Conservation (phyloP, 35 echinoderm and acorn worm genomes). For the Anneissia japonica region DNA sequence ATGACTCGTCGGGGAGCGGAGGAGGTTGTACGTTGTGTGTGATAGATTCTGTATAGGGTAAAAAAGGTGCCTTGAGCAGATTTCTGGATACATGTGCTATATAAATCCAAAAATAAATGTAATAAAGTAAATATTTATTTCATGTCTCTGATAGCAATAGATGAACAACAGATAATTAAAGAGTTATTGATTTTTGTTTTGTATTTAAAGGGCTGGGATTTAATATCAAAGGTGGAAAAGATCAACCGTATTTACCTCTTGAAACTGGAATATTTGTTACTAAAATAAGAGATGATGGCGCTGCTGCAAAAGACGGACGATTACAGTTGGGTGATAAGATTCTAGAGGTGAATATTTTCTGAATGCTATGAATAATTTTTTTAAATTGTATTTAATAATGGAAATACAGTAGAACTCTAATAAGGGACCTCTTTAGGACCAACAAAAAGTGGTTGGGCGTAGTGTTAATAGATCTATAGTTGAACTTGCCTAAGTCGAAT, state of each 20-base stretch:
- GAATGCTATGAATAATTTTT: not conserved
- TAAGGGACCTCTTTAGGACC: not conserved
- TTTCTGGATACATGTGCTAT: too few relatives aligned
- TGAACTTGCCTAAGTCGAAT: too few relatives aligned
- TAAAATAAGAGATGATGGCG: slow-evolving; percentile 94
- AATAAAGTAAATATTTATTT: too few relatives aligned
- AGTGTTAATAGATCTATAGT: too few relatives aligned
- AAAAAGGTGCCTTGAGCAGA: too few relatives aligned
- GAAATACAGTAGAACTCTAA: not conserved
- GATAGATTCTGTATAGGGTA: too few relatives aligned
- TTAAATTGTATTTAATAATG: not conserved
- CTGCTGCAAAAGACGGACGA: slow-evolving; percentile 73
- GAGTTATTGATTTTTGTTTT: slow-evolving; percentile 7
- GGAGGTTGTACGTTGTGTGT: too few relatives aligned
- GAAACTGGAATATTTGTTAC: slow-evolving; percentile 96
- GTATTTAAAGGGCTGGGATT: slow-evolving; percentile 73
- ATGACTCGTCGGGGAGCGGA: too few relatives aligned
- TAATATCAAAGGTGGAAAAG: slow-evolving; percentile 85
- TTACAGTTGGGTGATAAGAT: slow-evolving; percentile 86
- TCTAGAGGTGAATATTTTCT: slow-evolving; percentile 47
- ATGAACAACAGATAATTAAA: too few relatives aligned
- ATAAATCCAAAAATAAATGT: too few relatives aligned
- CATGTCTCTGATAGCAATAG: too few relatives aligned
- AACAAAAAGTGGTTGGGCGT: not conserved
- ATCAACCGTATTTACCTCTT: slow-evolving; percentile 66